Evolutionary conservation across 2,888 invertebrate species (phyloP).

Genomic region (Ornithoptera alexandrae): DNA sequence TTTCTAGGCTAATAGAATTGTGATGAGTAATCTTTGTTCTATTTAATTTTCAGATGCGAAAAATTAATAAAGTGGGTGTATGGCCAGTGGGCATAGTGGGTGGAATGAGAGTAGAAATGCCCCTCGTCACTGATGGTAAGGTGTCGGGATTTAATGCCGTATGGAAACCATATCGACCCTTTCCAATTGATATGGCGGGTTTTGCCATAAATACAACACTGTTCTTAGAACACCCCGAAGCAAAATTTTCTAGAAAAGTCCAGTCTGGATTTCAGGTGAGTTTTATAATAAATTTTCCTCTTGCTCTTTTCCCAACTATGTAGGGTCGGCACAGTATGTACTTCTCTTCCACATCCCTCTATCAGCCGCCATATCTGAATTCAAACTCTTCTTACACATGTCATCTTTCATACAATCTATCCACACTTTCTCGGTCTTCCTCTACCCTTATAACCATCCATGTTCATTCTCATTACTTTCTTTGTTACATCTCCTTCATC

Average conservation of each 20-base stretch:
- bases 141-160: conserved; percentile 83
- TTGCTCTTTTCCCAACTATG: too few relatives aligned
- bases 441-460: too few relatives aligned
- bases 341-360: too few relatives aligned
- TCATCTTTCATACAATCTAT: too few relatives aligned
- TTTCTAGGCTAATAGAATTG: too few relatives aligned
- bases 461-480: too few relatives aligned
- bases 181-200: conserved; percentile 99
- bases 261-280: conserved; percentile 89
- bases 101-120: conserved; percentile 94
- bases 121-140: conserved; percentile 83
- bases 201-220: conserved; percentile 92
- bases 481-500: too few relatives aligned
- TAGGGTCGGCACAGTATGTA: too few relatives aligned
- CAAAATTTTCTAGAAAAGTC: conserved; percentile 90
- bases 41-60: conserved; percentile 83
- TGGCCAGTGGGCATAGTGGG: conserved; percentile 99
- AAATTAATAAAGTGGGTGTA: conserved; percentile 91
- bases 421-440: too few relatives aligned
- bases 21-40: too few relatives aligned
- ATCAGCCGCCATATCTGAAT: too few relatives aligned
- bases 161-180: conserved; percentile 94
- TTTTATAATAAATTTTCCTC: conserved; percentile 20
- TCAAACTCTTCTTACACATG: too few relatives aligned
- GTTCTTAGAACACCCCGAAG: conserved; percentile 85